Evolutionary conservation across 2,888 invertebrate genomes (phyloP), one percentile per base, ranked within the genome.

Genomic region (Lithophane socia): DNA sequence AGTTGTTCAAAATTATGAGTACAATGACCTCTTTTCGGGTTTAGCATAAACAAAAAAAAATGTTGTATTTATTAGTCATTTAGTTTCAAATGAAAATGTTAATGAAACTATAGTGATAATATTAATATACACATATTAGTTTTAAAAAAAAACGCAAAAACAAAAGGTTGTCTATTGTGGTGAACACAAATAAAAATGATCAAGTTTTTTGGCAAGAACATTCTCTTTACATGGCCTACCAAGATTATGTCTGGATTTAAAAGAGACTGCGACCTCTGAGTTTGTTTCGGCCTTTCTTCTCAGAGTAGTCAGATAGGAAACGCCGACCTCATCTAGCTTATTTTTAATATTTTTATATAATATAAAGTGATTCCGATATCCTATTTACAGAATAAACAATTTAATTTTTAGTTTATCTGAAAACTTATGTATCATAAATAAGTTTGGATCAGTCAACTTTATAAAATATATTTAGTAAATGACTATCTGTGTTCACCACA

Each of bases 71-170:
- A 72, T 24, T 56, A 71, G 66, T 75, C 69, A 54, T 44, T 63
- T 63, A 61, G 49, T 73, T 78, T 71, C 16, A 76, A 81, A 49
- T 56, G 58, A 78, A 73, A 75, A 76, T 66, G n/a, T 52, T 77
- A 68, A 74, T 81, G 44, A 76, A 77, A 81, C 37, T 72, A 69
- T 77, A 56, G 61, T 75, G 56, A 69, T 75, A 52, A 42, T 73
- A 73, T 47, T 74, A 69, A 73, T 67, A 78, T 42, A 80, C n/a
- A 86, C 56, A 71, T 56, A 70, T 68, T 72, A 65, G 75, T 66
- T 63, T 66, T 2, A 37, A 37, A 80, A 80, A 80, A 80, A 81
- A 80, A 74, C 72, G 65, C 65, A 61, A 83, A 84, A 79, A 74
- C 21, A 58, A 47, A 72, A 24, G 1, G 42, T 56, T 49, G n/a